A percentile compares a stretch with the other conserved stretches of the same genome.
These are phyloP conservation scores for Drosophila seclusa DNA, from an alignment of 2,888 invertebrate species.

Conservation along the genomic window DNA sequence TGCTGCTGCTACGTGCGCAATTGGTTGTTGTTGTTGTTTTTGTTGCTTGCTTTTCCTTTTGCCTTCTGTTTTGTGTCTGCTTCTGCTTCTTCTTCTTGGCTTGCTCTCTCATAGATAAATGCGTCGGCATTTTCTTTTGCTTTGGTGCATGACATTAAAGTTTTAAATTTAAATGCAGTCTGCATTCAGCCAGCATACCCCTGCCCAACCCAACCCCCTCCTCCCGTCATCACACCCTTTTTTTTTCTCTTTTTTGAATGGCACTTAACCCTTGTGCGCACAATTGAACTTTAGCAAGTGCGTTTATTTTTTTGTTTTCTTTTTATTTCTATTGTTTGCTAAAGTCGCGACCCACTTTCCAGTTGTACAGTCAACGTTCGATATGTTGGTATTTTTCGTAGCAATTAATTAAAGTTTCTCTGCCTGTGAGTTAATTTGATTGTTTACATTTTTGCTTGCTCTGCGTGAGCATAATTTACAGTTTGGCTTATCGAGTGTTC, in stretches of 20 bases:
- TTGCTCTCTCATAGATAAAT: conserved; percentile 57
- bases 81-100: conserved; percentile 38
- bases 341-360: conserved; percentile 67
- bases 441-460: neutral
- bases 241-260: conserved; percentile 8
- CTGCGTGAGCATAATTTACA: neutral
- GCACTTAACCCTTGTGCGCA: conserved; percentile 64
- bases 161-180: conserved; percentile 73
- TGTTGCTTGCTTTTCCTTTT: conserved; percentile 41
- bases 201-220: conserved; percentile 2
- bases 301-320: conserved; percentile 25
- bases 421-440: neutral
- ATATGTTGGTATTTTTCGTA: neutral
- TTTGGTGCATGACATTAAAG: conserved; percentile 77
- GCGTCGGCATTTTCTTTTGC: conserved; percentile 63
- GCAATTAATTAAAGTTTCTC: neutral
- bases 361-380: conserved; percentile 21
- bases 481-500: neutral
- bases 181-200: conserved; percentile 22
- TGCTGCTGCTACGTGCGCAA: conserved; percentile 57
- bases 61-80: conserved; percentile 39
- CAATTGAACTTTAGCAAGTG: conserved; percentile 72
- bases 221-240: neutral
- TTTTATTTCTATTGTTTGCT: conserved; percentile 36
- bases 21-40: conserved; percentile 26